Base-by-base conservation (phyloP, 2,797 vertebrate genomes). In the Euphonia xanthogaster region DNA sequence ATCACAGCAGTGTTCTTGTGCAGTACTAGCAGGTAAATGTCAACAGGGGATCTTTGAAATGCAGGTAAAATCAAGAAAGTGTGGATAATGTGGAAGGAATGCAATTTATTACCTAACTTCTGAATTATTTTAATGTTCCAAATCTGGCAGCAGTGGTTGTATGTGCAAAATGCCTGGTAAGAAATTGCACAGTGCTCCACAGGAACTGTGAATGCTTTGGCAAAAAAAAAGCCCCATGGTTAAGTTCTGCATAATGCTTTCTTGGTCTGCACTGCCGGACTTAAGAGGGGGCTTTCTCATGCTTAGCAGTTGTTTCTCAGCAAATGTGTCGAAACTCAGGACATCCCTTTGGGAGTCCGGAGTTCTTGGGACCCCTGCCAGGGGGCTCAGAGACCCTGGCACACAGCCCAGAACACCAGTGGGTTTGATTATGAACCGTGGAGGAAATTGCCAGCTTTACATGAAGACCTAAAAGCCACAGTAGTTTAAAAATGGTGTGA, bases 121-220 rank as follows among this genome's bases (percentile, higher is more conserved):
- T 55, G 16, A 61, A 28, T 57, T 40, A 48, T 60, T 60, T 25
- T 51, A 14, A 33, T 5, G 8, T 33, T 90, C 33, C 35, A 19
- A 86, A 55, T 24, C 4, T 58, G 51, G 37, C 51, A 1, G 1
- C 3, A 14, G 60, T 4, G 1, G 25, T 4, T 76, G 12, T 53
- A 50, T 0, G 1, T 1, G 1, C 39, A 54, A 54, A 73, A 63
- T 6, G 33, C 50, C 12, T 31, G 3, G 18, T 45, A 53, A 42
- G 73, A 65, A 70, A 60, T 2, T 63, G 35, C 14, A 45, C 0
- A 0, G 31, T 58, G 57, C 44, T 89, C 10, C 25, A 22, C 31
- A 50, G 57, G 78, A 90, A 51, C 45, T 40, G 23, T 30, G 51
- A 60, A 27, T 50, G 27, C 35, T 80, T 77, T 72, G 68, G 82